Conservation (phyloP, 2,113 vertebrate genomes). For the Struthio camelus region DNA sequence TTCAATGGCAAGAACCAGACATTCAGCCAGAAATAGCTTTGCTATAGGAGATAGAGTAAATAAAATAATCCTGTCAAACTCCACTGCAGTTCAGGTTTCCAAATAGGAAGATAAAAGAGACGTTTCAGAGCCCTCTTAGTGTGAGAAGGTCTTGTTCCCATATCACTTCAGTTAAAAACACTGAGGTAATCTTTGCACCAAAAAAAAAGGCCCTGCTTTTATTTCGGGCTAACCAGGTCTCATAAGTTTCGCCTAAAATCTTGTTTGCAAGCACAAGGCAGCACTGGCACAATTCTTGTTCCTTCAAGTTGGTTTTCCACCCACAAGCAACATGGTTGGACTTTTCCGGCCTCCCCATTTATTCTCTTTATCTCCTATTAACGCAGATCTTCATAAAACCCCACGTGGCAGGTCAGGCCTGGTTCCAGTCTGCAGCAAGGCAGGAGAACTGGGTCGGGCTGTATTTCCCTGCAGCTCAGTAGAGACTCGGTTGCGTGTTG, state of each 20-base stretch:
- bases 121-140: background rate
- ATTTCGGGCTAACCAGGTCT: background rate
- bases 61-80: constrained; percentile 34
- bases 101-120: constrained; percentile 38
- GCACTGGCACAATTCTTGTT: background rate
- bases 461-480: background rate
- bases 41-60: constrained; percentile 18
- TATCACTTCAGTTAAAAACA: background rate
- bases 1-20: constrained; percentile 2
- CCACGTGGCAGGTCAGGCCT: background rate
- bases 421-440: background rate
- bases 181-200: background rate
- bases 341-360: background rate
- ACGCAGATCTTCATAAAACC: background rate
- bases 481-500: background rate
- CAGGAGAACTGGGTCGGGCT: background rate
- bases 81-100: background rate
- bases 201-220: background rate
- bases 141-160: background rate
- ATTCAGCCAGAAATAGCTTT: constrained; percentile 38
- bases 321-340: background rate
- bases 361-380: background rate
- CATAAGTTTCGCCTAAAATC: background rate
- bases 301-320: background rate
- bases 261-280: constrained; percentile 9